Evolutionary conservation across 64 coral and sea anemone species (phyloP), one percentile per base, ranked within the genome.

Genomic region (Cladopsammia gracilis): DNA sequence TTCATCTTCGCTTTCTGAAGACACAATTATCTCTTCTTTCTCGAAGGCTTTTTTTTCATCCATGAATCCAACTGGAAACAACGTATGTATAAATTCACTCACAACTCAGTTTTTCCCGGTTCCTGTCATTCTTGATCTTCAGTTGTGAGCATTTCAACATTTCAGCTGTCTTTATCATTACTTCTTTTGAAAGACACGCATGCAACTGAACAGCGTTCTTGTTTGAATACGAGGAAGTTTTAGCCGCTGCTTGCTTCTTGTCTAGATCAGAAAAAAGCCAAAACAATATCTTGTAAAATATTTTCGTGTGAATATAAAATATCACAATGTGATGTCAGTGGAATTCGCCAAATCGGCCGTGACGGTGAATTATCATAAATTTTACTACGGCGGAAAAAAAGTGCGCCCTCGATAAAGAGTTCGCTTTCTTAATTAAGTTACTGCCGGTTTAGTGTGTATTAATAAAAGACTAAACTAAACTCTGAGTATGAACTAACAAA

Each of bases 1-100:
- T 84, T 84, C 80, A 1, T 84, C 80, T 15, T 68, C 80, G 57
- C 77, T 80, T 68, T 64, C 10, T 13, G 62, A 51, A 23, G 80
- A 68, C 4, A 67, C 10, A 46, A 46, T 7, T 0, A 64, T 13
- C 20, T 84, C 10, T 0, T 67, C 80, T 6, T 48, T n/a, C 2
- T 67, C 23, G 18, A 77, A 52, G 48, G 23, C 0, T 15, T 67
- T 68, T 4, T 84, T 49, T 48, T 84, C n/a, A 25, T 49, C 80
- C 80, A 84, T 84, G 18, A 75, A 75, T 7, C 20, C 16, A 45
- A 15, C 70, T 72, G 14, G 25, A 43, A 72, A 72, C 24, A 44
- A 44, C 11, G 18, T 48, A 1, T 45, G 18, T 48, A 4, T 45
- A 12, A 51, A 4, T 46, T 49, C 46, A 16, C 48, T 75, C 16